Evolutionary conservation across 2,888 invertebrate genomes (phyloP), one percentile per base, ranked within the genome.

Genomic region (Orthosia incerta): DNA sequence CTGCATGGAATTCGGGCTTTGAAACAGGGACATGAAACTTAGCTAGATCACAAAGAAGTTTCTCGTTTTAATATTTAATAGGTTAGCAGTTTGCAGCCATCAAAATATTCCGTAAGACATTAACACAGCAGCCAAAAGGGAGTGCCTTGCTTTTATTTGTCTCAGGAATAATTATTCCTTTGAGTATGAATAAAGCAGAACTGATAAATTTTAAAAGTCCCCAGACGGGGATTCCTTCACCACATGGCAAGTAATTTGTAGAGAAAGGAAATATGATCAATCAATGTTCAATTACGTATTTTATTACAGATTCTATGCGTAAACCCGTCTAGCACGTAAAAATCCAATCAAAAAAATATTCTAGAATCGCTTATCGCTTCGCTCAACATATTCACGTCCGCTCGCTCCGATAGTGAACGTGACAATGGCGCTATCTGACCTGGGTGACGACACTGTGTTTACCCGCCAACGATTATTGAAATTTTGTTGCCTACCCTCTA

Each of bases 401-500:
- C n/a, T 50, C 57, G 18, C 59, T 9, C 0, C 69, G 50, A 26
- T 16, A 39, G 48, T 55, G 57, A 61, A 74, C 86, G 83, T 79
- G 79, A 81, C 72, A 82, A 72, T 74, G 53, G 45, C 72, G 55
- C 55, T 26, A 26, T 26, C 26, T 3, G 26, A 26, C 26, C 26
- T 26, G 26, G 26, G 4, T 26, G 4, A 26, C 4, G 86, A 79
- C 81, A 79, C 80, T 26, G 4, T 39, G 16, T 63, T 26, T 60
- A 51, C 76, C 15, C 26, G 26, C 26, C 26, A 26, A 4, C 26
- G 51, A 81, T 82, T 84, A 85, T 86, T 84, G 83, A 86, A 86
- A 84, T 86, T 85, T 80, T 80, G 76, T 76, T 73, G 74, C 82
- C 78, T 75, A 76, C 71, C 82, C 82, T 26, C 26, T 26, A 26